A percentile compares a stretch with the other conserved stretches of the same genome.
Conservation (phyloP, 2,888 invertebrate species). For the Xanthia togata region DNA sequence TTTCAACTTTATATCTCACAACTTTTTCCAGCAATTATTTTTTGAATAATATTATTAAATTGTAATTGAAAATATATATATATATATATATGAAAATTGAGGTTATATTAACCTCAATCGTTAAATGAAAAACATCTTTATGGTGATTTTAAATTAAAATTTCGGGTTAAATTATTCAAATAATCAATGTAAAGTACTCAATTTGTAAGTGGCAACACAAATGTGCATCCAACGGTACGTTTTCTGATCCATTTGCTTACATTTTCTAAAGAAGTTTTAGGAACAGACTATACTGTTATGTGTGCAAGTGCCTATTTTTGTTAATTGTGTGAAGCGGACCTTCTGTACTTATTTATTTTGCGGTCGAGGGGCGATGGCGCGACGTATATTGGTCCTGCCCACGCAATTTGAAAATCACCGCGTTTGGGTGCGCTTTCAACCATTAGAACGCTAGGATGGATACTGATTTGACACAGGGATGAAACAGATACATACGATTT, state of each 20-base stretch:
- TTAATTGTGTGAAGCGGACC: not conserved
- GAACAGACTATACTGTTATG: too few relatives aligned
- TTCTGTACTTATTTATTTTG: not conserved
- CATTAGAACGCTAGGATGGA: slow-evolving; percentile 11
- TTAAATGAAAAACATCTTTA: not conserved
- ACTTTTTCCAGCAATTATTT: too few relatives aligned
- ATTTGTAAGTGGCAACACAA: too few relatives aligned
- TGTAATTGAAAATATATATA: too few relatives aligned
- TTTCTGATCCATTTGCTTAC: not conserved
- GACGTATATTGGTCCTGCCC: slow-evolving; percentile 77
- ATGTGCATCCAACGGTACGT: not conserved
- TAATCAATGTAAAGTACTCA: not conserved
- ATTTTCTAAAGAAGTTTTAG: not conserved
- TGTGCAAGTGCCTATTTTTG: not conserved
- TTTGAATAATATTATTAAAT: not conserved
- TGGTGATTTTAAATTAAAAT: not conserved
- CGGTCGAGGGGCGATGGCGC: slow-evolving; percentile 39
- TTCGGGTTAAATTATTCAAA: not conserved
- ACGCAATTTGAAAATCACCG: slow-evolving; percentile 74
- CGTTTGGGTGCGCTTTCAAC: slow-evolving; percentile 27
- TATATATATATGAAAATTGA: too few relatives aligned
- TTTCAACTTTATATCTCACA: too few relatives aligned
- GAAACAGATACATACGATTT: slow-evolving; percentile 10
- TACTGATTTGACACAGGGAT: slow-evolving; percentile 21
- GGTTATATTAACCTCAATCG: too few relatives aligned